phyloP scores from a whole-genome alignment of 2,797 vertebrate genomes.

The Adrianichthys oophorus region DNA sequence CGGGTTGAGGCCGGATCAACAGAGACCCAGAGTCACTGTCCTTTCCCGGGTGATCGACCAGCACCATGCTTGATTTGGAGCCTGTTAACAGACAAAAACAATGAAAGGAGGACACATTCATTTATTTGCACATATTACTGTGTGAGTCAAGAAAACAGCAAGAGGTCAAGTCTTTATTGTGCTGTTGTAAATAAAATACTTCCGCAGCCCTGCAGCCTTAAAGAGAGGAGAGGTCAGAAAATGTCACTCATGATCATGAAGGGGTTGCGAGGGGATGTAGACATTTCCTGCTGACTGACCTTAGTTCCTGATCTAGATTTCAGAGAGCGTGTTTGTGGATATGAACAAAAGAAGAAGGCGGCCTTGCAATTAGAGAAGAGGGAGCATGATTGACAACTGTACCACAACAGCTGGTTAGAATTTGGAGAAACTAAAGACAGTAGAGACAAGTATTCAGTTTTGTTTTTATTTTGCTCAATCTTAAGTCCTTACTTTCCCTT shows the following conservation, averaged over 20 bases:
- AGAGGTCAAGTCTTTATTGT: slow-evolving; percentile 20
- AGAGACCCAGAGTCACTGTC: slow-evolving; percentile 66
- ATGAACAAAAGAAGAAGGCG: slow-evolving; percentile 37
- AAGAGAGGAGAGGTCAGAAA: slow-evolving; percentile 28
- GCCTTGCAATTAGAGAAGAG: slow-evolving; percentile 17
- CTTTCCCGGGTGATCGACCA: slow-evolving; percentile 78
- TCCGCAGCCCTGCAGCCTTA: slow-evolving; percentile 20
- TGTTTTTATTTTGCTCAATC: slow-evolving; percentile 31
- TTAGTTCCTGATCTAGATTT: slow-evolving; percentile 60
- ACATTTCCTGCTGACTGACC: slow-evolving; percentile 65
- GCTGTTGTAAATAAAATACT: slow-evolving; percentile 51
- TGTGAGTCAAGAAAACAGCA: slow-evolving; percentile 17
- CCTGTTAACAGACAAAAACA: slow-evolving; percentile 61
- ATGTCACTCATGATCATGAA: slow-evolving; percentile 50
- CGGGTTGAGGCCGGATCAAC: slow-evolving; percentile 61
- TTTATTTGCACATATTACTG: too few species aligned
- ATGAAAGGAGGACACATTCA: slow-evolving; percentile 11
- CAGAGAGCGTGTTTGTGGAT: slow-evolving; percentile 46
- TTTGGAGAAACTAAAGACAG: slow-evolving; percentile 47
- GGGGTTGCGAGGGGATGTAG: slow-evolving; percentile 59
- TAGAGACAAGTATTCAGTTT: slow-evolving; percentile 30
- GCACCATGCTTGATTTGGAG: slow-evolving; percentile 75
- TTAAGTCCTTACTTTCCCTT: slow-evolving; percentile 32
- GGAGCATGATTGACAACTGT: slow-evolving; percentile 24
- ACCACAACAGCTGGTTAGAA: slow-evolving; percentile 43